Base-by-base conservation (phyloP, 2,888 invertebrate species). In the Agapostemon virescens region DNA sequence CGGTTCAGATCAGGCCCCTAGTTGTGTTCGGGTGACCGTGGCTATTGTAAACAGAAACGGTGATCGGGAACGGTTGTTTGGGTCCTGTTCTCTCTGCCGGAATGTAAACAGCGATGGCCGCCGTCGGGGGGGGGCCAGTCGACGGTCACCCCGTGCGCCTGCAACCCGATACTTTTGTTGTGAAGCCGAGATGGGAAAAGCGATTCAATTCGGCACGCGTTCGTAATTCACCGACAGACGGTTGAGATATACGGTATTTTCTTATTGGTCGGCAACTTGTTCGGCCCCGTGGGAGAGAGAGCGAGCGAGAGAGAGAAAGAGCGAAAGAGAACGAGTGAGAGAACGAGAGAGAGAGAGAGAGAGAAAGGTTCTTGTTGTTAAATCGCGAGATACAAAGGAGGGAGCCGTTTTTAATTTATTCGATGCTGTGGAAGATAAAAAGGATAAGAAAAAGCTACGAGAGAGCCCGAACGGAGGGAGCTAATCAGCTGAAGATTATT, bases 401-500 rank as follows among this genome's bases (percentile, higher is more conserved):
- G 70, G 68, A 81, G 81, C 77, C 75, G 75, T 81, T 79, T 61
- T 79, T 82, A 81, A 82, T 82, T 82, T 82, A 82, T 82, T 82
- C 81, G 81, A 81, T 58, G 74, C 81, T 81, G 82, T 77, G 64
- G 73, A 77, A 66, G 30, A 30, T 30, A 33, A 61, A 61, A 61
- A 61, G 30, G 30, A 61, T 30, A 61, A 20, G 61, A 33, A 61
- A 58, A 61, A 30, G 30, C 26, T 55, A 33, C 20, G 40, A 58
- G 40, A 69, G 45, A 26, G 67, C 70, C 55, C 69, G 58, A 81
- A 68, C 70, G 77, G 74, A 72, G 69, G 72, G 76, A 76, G 77
- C 71, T 83, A 82, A 79, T 74, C 70, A 76, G 79, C 73, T 79
- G 82, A 83, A 76, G 79, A 83, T 82, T 82, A 83, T 83, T 83